phyloP scores from a whole-genome alignment of 2,797 vertebrate genomes.

The Momotus momota region DNA sequence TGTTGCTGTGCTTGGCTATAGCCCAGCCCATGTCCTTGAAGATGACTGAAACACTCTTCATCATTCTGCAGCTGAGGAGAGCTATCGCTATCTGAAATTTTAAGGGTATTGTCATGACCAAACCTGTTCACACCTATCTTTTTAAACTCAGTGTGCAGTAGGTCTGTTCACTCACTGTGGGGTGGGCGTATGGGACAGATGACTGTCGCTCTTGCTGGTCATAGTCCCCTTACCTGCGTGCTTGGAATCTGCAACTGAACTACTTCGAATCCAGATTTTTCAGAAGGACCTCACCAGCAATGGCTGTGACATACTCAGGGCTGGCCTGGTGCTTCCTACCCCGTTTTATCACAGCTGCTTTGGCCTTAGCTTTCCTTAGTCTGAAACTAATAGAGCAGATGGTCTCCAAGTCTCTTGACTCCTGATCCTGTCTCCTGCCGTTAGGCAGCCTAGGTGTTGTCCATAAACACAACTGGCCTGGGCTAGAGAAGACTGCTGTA shows the following conservation, averaged over 20 bases:
- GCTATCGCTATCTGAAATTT: background rate
- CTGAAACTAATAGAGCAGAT: background rate
- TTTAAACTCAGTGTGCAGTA: background rate
- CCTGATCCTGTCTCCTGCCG: background rate
- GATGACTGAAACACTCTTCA: background rate
- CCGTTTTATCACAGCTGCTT: background rate
- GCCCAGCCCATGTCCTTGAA: background rate
- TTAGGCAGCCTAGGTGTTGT: background rate
- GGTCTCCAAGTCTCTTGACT: background rate
- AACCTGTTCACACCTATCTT: background rate
- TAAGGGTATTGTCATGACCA: background rate
- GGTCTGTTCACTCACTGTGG: background rate
- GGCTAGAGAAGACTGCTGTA: background rate
- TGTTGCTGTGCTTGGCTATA: background rate
- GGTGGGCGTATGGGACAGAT: background rate
- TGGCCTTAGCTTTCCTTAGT: background rate
- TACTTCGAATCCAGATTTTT: background rate
- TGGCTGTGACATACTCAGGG: background rate
- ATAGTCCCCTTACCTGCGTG: background rate
- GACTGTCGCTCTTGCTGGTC: background rate
- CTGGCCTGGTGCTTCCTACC: background rate
- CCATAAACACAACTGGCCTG: background rate
- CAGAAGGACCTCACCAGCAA: background rate
- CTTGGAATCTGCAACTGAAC: background rate
- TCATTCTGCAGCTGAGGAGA: background rate